Evolutionary conservation across 2,888 invertebrate genomes (phyloP).

Genomic region (Eupithecia tripunctaria): DNA sequence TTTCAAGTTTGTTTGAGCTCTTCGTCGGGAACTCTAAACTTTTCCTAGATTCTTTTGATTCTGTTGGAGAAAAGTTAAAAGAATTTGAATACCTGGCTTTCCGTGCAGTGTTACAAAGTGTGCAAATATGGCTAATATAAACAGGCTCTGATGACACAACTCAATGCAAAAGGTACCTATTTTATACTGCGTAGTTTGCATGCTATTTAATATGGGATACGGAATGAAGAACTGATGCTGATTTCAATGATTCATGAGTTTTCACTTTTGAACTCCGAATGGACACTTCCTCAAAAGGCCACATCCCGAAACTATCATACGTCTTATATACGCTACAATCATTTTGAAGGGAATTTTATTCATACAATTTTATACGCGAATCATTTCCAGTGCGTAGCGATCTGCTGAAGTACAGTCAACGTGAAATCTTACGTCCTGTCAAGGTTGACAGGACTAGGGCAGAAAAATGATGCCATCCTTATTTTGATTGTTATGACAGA

Average conservation of each 20-base stretch:
- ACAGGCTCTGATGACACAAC: background rate
- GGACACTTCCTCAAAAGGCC: no score
- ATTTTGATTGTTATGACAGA: no score
- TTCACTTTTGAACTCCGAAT: no score
- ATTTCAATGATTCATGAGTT: background rate
- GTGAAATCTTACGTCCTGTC: no score
- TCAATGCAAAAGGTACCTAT: background rate
- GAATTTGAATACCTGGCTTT: constrained; percentile 31
- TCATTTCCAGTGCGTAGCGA: no score
- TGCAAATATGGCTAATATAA: background rate
- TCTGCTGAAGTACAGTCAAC: no score
- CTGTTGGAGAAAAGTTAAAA: constrained; percentile 30
- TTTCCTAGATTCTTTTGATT: constrained; percentile 31
- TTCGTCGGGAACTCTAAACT: constrained; percentile 32
- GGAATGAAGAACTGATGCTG: background rate
- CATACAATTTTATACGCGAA: no score
- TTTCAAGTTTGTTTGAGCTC: constrained; percentile 28
- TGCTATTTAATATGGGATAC: background rate
- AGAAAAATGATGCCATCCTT: no score
- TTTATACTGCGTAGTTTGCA: background rate
- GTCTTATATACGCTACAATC: no score
- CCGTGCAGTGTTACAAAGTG: background rate
- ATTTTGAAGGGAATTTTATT: no score
- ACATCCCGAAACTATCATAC: no score
- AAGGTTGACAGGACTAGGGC: no score